Percentiles rank a stretch among this genome's conserved stretches.
phyloP scores from a whole-genome alignment of 1,140 invertebrate species.

The Cataglyphis hispanica region DNA sequence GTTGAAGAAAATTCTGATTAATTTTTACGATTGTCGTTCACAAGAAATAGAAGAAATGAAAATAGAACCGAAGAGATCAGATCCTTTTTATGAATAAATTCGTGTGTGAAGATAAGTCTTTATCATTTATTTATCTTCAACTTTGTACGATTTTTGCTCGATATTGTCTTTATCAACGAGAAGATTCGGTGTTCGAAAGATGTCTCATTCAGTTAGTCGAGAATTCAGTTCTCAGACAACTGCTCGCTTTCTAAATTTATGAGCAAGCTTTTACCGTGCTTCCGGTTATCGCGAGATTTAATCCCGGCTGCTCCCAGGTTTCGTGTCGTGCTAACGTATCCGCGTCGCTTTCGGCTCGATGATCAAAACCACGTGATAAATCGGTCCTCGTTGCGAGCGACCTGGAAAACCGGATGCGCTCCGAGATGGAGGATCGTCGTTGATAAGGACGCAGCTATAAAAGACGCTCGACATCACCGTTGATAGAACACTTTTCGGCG shows the following conservation, averaged over 20 bases:
- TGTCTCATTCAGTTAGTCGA: neutral
- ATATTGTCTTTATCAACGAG: constrained; percentile 8
- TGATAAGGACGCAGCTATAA: constrained; percentile 56
- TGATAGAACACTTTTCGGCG: constrained; percentile 59
- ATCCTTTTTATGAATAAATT: neutral
- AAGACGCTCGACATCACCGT: constrained; percentile 46
- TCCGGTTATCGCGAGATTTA: constrained; percentile 54
- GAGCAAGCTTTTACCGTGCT: neutral
- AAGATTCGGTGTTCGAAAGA: neutral
- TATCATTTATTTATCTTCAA: neutral
- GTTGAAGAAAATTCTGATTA: neutral
- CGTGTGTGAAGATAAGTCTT: neutral
- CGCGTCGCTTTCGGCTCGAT: constrained; percentile 27
- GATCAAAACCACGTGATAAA: constrained; percentile 57
- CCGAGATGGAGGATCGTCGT: constrained; percentile 54
- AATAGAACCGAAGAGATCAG: neutral
- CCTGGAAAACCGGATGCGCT: constrained; percentile 50
- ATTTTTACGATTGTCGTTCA: neutral
- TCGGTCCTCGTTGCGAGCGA: constrained; percentile 30
- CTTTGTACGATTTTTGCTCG: neutral
- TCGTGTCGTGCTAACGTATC: constrained; percentile 11
- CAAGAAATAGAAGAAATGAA: neutral
- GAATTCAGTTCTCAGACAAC: constrained; percentile 4
- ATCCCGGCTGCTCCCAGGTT: neutral
- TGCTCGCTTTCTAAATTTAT: neutral